These are phyloP conservation scores for Petroica traversi DNA, from an alignment of 2,113 vertebrate species.

Conservation along the genomic window DNA sequence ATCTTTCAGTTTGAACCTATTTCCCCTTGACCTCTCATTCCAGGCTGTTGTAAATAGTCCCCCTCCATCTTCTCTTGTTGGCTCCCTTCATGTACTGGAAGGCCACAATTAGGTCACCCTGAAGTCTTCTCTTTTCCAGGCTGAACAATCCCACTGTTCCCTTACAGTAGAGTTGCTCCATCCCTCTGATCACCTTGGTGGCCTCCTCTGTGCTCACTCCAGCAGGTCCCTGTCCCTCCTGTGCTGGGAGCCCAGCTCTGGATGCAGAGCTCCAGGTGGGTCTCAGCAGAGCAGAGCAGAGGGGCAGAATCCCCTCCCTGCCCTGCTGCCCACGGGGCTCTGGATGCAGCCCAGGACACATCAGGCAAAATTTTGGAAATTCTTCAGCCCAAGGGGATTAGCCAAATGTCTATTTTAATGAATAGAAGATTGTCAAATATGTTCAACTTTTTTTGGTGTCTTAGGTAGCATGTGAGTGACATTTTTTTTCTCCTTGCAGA, in stretches of 20 bases:
- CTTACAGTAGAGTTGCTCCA: fast-evolving
- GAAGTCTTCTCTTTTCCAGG: background rate
- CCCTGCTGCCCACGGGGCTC: background rate
- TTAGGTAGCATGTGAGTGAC: background rate
- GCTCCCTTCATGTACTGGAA: background rate
- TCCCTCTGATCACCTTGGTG: background rate
- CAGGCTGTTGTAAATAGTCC: background rate
- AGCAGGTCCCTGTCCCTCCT: background rate
- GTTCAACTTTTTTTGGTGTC: background rate
- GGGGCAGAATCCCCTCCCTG: background rate
- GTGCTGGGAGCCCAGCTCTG: background rate
- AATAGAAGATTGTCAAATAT: background rate
- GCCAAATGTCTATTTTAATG: background rate
- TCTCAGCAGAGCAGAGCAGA: background rate
- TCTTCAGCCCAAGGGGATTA: background rate
- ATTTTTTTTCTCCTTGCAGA: background rate
- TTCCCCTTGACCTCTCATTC: background rate
- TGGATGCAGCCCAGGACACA: background rate
- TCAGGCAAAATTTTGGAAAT: background rate
- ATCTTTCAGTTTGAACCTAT: background rate
- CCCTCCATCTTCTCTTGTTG: background rate
- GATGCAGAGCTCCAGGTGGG: background rate
- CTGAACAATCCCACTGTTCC: background rate
- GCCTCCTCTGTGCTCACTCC: fast-evolving
- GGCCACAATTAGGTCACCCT: background rate